Conservation (phyloP, 2,888 invertebrate species). For the Plebejus argus region DNA sequence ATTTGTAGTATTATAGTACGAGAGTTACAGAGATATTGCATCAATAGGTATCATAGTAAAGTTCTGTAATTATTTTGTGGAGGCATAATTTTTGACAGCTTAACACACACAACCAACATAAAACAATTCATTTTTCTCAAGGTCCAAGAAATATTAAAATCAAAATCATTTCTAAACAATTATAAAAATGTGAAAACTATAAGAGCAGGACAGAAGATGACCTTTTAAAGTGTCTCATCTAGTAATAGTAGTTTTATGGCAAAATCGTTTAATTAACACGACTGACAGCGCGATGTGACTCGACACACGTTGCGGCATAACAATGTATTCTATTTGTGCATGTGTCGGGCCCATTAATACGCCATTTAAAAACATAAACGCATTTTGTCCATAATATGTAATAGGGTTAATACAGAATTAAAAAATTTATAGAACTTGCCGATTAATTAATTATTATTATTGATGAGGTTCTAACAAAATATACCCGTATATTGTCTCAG, state of each 20-base stretch:
- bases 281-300: slow-evolving; percentile 70
- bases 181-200: too few species aligned
- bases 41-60: too few species aligned
- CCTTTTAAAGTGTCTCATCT: slow-evolving; percentile 46
- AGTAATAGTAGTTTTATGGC: slow-evolving; percentile 47
- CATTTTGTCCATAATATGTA: background rate
- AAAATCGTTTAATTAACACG: slow-evolving; percentile 77
- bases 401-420: background rate
- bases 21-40: too few species aligned
- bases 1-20: too few species aligned
- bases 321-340: slow-evolving; percentile 37
- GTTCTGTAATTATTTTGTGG: too few species aligned
- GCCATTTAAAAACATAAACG: slow-evolving; percentile 34
- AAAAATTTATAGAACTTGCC: background rate
- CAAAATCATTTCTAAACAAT: too few species aligned
- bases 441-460: too few species aligned
- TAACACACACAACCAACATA: too few species aligned
- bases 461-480: too few species aligned
- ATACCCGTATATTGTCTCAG: background rate
- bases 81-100: too few species aligned
- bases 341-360: slow-evolving; percentile 37
- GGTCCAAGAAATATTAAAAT: too few species aligned
- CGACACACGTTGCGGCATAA: slow-evolving; percentile 47
- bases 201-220: background rate
- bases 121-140: too few species aligned